Percentiles rank a stretch among this genome's conserved stretches.
Evolutionary conservation across 2,888 invertebrate genomes (phyloP).

Genomic region (Rotaria sp.): DNA sequence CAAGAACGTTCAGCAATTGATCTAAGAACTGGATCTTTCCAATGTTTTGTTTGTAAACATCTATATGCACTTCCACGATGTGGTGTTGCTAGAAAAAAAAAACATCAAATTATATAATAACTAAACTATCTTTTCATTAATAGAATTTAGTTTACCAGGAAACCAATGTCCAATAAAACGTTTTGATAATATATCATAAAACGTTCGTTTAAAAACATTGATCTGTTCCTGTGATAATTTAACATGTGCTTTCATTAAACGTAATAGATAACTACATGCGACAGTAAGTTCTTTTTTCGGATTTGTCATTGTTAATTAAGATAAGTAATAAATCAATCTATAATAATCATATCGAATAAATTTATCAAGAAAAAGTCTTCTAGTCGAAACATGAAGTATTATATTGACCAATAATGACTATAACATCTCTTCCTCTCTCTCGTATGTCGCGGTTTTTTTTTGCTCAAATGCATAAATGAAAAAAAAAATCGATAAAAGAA

Average conservation of each 20-base stretch:
- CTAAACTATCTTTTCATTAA: too few species aligned
- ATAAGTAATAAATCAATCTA: not conserved
- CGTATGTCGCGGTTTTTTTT: not conserved
- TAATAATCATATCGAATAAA: not conserved
- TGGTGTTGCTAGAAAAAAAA: not conserved
- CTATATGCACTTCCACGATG: constrained; percentile 15
- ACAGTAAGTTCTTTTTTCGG: not conserved
- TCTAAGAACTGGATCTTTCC: constrained; percentile 20
- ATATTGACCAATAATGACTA: not conserved
- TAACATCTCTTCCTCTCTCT: not conserved
- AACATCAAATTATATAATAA: not conserved
- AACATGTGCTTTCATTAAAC: not conserved
- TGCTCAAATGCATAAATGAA: not conserved
- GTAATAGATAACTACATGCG: not conserved
- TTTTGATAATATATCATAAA: constrained; percentile 17
- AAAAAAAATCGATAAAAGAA: not conserved
- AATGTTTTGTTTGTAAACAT: constrained; percentile 21
- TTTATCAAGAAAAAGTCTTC: not conserved
- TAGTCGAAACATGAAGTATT: not conserved
- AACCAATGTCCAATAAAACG: constrained; percentile 25
- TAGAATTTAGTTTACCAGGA: not conserved
- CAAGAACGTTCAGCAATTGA: not conserved
- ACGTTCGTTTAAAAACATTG: not conserved
- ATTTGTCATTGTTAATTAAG: not conserved
- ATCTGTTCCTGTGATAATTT: not conserved